These are phyloP conservation scores for Phenganax subtilis DNA, from an alignment of 92 coral and sea anemone species.

Conservation along the genomic window DNA sequence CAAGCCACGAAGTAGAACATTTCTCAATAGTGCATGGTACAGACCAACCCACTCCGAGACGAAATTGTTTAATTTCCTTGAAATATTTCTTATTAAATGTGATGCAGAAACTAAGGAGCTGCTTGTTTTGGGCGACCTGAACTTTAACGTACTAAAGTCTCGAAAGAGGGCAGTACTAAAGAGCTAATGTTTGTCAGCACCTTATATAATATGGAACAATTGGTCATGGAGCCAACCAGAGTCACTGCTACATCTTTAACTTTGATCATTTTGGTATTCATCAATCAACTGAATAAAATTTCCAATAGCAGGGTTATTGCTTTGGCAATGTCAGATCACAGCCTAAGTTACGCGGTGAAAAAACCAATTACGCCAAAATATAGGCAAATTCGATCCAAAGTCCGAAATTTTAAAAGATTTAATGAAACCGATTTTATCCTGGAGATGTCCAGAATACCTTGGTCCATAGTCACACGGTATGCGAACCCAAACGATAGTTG, in stretches of 20 bases:
- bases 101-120: too few relatives aligned
- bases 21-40: too few relatives aligned
- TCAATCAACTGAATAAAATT: conserved; percentile 47
- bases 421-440: conserved; percentile 4
- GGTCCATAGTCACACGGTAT: not conserved
- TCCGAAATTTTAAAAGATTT: too few relatives aligned
- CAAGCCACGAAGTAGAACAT: too few relatives aligned
- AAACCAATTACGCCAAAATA: conserved; percentile 13
- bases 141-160: too few relatives aligned
- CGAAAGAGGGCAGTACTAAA: too few relatives aligned
- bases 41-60: too few relatives aligned
- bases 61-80: too few relatives aligned
- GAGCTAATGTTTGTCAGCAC: too few relatives aligned
- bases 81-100: too few relatives aligned
- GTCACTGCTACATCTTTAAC: conserved; percentile 48
- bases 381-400: not conserved
- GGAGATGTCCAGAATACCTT: not conserved
- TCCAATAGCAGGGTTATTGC: conserved; percentile 46
- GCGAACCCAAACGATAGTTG: conserved; percentile 26
- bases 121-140: too few relatives aligned
- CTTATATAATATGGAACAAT: conserved; percentile 44
- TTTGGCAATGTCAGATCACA: conserved; percentile 55
- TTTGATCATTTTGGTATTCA: conserved; percentile 43
- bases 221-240: conserved; percentile 52
- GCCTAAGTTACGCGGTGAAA: conserved; percentile 40